These are phyloP conservation scores for Meiosimyza decipiens DNA, from an alignment of 2,888 invertebrate species.

Conservation along the genomic window DNA sequence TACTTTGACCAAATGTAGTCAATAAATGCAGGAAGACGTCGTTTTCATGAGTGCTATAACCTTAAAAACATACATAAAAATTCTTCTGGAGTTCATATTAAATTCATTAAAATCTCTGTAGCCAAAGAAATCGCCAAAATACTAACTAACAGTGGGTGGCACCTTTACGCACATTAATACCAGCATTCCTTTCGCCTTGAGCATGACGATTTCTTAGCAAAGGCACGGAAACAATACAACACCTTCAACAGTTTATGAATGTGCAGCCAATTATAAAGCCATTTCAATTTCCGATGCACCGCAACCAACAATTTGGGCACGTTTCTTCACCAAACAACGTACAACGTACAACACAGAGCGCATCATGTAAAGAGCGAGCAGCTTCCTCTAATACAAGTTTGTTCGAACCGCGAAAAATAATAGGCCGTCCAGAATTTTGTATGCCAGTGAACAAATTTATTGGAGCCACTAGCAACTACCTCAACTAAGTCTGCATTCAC, in stretches of 20 bases:
- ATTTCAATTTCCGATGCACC: slow-evolving; percentile 98
- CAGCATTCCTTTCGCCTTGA: slow-evolving; percentile 84
- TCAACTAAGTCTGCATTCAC: too few species aligned
- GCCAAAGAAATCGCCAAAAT: slow-evolving; percentile 93
- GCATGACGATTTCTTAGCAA: slow-evolving; percentile 94
- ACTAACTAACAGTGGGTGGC: slow-evolving; percentile 95
- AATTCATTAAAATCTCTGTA: too few species aligned
- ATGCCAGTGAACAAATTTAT: too few species aligned
- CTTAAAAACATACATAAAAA: too few species aligned
- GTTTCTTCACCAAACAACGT: slow-evolving; percentile 94
- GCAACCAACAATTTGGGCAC: slow-evolving; percentile 92
- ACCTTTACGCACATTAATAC: slow-evolving; percentile 97
- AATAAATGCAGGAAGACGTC: too few species aligned
- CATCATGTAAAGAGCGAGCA: slow-evolving; percentile 92
- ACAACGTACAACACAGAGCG: slow-evolving; percentile 89
- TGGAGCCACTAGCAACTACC: too few species aligned
- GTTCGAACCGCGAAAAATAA: too few species aligned
- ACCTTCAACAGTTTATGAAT: slow-evolving; percentile 86
- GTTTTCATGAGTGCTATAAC: too few species aligned
- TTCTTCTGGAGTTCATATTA: too few species aligned
- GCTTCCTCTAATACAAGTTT: slow-evolving; percentile 91
- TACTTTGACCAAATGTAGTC: too few species aligned
- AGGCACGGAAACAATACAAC: slow-evolving; percentile 96
- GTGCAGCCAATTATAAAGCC: slow-evolving; percentile 82
- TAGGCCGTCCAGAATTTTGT: too few species aligned